Base-by-base conservation (phyloP, 2,888 invertebrate species). In the Tineola bisselliella region DNA sequence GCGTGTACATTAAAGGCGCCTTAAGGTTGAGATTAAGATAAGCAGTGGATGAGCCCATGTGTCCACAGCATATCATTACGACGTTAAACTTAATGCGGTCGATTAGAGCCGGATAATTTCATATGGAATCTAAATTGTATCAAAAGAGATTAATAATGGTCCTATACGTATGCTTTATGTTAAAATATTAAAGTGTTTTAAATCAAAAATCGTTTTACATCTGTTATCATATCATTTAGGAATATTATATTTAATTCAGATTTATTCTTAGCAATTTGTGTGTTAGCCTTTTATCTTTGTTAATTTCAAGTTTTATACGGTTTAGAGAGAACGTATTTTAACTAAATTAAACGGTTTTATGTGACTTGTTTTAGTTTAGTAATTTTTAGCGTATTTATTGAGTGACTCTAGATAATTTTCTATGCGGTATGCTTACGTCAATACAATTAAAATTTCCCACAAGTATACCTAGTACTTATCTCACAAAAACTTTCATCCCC, bases 21-120 rank as follows among this genome's bases (percentile, higher is more conserved):
- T 75, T 79, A 75, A 81, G 77, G 58, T 77, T 69, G 65, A 78
- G 84, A 83, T 86, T 83, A 80, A 79, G 82, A 81, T 83, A 82
- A 81, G 75, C 72, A 72, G 63, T 63, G 63, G 61, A 58, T 58
- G 58, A 58, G 58, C 58, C 15, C 65, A 64, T 63, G 57, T 77
- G 80, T 77, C 81, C 75, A 75, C 74, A 69, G 71, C 74, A 65
- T 84, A 83, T 84, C 77, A 84, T 84, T 84, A 83, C 75, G 65
- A 65, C 74, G 77, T 77, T 77, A 76, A 68, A 74, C 67, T 74
- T 73, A 76, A 79, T 62, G 70, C 73, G 77, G 71, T 72, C 70
- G 63, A 64, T 63, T 61, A 63, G 63, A 67, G 64, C 13, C 69
- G 69, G 73, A 75, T 79, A 76, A 77, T 80, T 77, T 72, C 64